Base-by-base conservation (phyloP, 1,140 invertebrate species). In the Heliconius congener region DNA sequence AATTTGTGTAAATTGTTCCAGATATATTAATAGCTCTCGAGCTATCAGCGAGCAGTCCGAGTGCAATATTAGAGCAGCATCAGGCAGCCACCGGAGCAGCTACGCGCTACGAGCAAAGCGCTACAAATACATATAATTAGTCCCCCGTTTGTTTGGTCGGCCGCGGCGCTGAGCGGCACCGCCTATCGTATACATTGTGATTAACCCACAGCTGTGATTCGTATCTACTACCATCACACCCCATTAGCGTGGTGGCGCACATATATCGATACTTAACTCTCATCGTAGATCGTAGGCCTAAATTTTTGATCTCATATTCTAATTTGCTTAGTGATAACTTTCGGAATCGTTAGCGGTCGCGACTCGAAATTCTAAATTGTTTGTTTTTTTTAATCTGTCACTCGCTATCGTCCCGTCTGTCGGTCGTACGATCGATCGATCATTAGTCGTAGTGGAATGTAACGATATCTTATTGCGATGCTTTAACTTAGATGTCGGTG, bases 251-350 rank as follows among this genome's bases (percentile, higher is more conserved):
- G 92, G 89, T 94, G 91, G 93, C 87, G 89, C 90, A 86, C 86
- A 92, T 94, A 92, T 90, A 92, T 93, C 91, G 86, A 88, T 90
- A 93, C 90, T 93, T 92, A 93, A 88, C 86, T 91, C 88, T 91
- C 88, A 90, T 81, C 89, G 85, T 86, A 93, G 93, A 91, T 89
- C 90, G 91, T 94, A 94, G 93, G 93, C 93, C 93, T 94, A 94
- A 93, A 93, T 88, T 91, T 92, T 93, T 94, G 93, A 94, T 94
- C 93, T 94, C 93, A 94, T 94, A 93, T 93, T 94, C 91, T 94
- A 90, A 93, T 94, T 94, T 94, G 93, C 91, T 92, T 94, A 94
- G 93, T 93, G 89, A 87, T 92, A 91, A 90, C 87, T 90, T 92
- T 92, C 88, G 88, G 89, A 85, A 90, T 87, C 83, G 86, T 90